Evolutionary conservation across 2,888 invertebrate genomes (phyloP).

Genomic region (Stictocephala bisonia): DNA sequence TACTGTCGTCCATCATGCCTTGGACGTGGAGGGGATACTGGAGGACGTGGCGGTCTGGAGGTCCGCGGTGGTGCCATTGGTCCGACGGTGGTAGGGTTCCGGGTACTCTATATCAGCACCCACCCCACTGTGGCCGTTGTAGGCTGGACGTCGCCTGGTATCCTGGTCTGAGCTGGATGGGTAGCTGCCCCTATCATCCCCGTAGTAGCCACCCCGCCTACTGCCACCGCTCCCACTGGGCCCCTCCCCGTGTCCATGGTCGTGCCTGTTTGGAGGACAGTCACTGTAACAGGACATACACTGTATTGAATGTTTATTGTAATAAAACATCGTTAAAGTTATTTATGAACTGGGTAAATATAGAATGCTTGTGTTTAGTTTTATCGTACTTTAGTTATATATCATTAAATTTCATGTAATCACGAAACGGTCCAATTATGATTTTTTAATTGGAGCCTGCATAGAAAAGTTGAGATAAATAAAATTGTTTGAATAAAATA

Average conservation of each 20-base stretch:
- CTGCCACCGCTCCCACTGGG: not conserved
- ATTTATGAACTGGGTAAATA: too few relatives aligned
- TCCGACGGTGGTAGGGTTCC: constrained; percentile 14
- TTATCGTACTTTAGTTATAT: too few relatives aligned
- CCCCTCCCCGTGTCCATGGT: constrained; percentile 2
- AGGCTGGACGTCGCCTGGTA: constrained; percentile 36
- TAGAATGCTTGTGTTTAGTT: too few relatives aligned
- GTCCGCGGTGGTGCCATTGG: constrained; percentile 28
- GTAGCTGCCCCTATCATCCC: constrained; percentile 33
- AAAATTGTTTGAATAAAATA: too few relatives aligned
- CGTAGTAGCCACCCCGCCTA: not conserved
- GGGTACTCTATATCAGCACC: constrained; percentile 58
- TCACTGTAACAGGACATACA: too few relatives aligned
- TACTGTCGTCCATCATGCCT: constrained; percentile 11
- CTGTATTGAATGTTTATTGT: too few relatives aligned
- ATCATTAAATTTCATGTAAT: too few relatives aligned
- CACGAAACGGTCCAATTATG: too few relatives aligned
- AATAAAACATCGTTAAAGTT: too few relatives aligned
- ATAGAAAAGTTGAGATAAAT: too few relatives aligned
- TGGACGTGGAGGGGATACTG: constrained; percentile 4
- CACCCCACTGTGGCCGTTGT: constrained; percentile 59
- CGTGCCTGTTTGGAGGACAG: not conserved
- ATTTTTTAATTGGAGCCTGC: too few relatives aligned
- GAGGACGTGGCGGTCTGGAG: constrained; percentile 38
- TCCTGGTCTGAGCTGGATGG: constrained; percentile 25